phyloP scores from a whole-genome alignment of 2,888 invertebrate genomes.

The Caenorhabditis japonica region DNA sequence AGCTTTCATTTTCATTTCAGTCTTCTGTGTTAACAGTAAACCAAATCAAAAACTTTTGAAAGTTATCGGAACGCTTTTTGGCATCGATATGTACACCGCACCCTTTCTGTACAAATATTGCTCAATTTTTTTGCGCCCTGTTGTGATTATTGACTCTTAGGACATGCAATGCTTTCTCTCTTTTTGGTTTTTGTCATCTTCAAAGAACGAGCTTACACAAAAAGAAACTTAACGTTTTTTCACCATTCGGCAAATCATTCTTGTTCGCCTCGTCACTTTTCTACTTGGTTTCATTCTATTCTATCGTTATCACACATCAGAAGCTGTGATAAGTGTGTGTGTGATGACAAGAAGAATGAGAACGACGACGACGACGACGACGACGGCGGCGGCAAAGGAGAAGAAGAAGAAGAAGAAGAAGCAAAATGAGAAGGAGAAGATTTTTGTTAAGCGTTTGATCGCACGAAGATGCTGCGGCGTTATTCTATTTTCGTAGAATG shows the following conservation, averaged over 20 bases:
- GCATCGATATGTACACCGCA: no score
- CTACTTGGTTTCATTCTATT: constrained; percentile 29
- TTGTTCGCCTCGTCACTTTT: no score
- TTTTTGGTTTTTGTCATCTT: constrained; percentile 19
- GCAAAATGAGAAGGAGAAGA: constrained; percentile 15
- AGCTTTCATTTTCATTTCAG: no score
- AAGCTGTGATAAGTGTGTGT: no score
- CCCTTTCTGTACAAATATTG: no score
- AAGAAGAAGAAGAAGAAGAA: constrained; percentile 23
- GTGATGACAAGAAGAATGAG: constrained; percentile 7
- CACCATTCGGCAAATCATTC: no score
- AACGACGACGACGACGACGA: background rate
- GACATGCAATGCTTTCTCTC: constrained; percentile 22
- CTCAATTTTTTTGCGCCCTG: no score
- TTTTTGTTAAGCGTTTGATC: constrained; percentile 51
- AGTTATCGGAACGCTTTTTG: no score
- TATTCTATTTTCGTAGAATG: constrained; percentile 27
- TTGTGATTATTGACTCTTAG: background rate
- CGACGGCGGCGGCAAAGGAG: background rate
- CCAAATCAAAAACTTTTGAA: no score
- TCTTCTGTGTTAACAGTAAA: no score
- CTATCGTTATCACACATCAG: constrained; percentile 46
- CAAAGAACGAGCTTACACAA: constrained; percentile 45
- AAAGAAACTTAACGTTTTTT: constrained; percentile 41
- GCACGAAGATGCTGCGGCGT: constrained; percentile 7